These are phyloP conservation scores for Erebia epiphron DNA, from an alignment of 2,888 invertebrate species.

Conservation along the genomic window DNA sequence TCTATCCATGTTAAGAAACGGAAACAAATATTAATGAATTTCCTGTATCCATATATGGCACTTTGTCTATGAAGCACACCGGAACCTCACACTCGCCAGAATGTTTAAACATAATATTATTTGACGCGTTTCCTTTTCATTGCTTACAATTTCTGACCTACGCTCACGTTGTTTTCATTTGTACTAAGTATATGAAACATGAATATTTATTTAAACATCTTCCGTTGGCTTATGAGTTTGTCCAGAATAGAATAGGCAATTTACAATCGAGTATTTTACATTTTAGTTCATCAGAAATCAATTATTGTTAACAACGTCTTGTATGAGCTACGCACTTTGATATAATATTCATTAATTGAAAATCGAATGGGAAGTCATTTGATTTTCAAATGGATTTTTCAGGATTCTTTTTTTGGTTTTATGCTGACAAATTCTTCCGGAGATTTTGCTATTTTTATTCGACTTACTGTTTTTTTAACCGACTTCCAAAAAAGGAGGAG, in stretches of 20 bases:
- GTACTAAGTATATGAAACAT: conserved; percentile 41
- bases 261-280: too few species aligned
- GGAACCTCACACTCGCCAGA: conserved; percentile 11
- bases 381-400: too few species aligned
- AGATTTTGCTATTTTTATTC: too few species aligned
- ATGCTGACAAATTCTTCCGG: background rate
- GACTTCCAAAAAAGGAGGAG: too few species aligned
- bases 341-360: too few species aligned
- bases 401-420: background rate
- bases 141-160: conserved; percentile 33
- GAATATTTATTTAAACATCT: conserved; percentile 47
- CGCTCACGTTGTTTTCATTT: conserved; percentile 24
- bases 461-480: background rate
- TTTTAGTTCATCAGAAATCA: background rate
- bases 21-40: conserved; percentile 16
- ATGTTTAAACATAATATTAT: conserved; percentile 24
- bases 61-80: conserved; percentile 16
- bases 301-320: too few species aligned
- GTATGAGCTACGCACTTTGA: too few species aligned
- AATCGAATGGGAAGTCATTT: too few species aligned
- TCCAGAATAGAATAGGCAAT: conserved; percentile 4
- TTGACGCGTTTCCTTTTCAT: conserved; percentile 29
- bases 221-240: conserved; percentile 43
- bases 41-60: conserved; percentile 7
- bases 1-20: background rate